Evolutionary conservation across 2,888 invertebrate species (phyloP).

Genomic region (Drosophila mulleri): DNA sequence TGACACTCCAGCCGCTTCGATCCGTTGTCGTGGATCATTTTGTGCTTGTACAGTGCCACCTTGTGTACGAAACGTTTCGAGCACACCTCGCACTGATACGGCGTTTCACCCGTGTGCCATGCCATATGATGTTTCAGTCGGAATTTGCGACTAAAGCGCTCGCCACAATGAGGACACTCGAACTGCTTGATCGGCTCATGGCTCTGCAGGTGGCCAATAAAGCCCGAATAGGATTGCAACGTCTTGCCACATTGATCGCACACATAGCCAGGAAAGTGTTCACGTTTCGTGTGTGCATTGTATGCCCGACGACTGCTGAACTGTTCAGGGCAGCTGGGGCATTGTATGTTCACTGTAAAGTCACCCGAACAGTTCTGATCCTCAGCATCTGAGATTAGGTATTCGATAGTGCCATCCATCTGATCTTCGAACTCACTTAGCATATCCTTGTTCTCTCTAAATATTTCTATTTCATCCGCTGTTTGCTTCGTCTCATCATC

Average conservation of each 20-base stretch:
- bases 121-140: conserved; percentile 76
- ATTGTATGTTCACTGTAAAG: conserved; percentile 64
- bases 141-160: conserved; percentile 69
- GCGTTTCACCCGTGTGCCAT: conserved; percentile 75
- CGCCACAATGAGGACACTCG: conserved; percentile 74
- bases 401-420: conserved; percentile 66
- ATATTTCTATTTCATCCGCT: conserved; percentile 36
- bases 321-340: conserved; percentile 66
- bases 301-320: conserved; percentile 65
- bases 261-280: conserved; percentile 73
- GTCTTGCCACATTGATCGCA: conserved; percentile 78
- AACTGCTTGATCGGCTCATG: conserved; percentile 73
- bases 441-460: conserved; percentile 50
- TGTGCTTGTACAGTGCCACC: conserved; percentile 75
- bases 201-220: conserved; percentile 71
- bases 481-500: conserved; percentile 28
- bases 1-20: conserved; percentile 74
- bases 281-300: conserved; percentile 70
- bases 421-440: conserved; percentile 69
- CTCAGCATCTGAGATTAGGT: conserved; percentile 64
- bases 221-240: conserved; percentile 70
- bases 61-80: conserved; percentile 75
- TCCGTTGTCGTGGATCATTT: conserved; percentile 78
- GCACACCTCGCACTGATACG: conserved; percentile 73
- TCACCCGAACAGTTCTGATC: conserved; percentile 67